phyloP scores from a whole-genome alignment of 2,797 vertebrate genomes.

The Margarornis squamiger region DNA sequence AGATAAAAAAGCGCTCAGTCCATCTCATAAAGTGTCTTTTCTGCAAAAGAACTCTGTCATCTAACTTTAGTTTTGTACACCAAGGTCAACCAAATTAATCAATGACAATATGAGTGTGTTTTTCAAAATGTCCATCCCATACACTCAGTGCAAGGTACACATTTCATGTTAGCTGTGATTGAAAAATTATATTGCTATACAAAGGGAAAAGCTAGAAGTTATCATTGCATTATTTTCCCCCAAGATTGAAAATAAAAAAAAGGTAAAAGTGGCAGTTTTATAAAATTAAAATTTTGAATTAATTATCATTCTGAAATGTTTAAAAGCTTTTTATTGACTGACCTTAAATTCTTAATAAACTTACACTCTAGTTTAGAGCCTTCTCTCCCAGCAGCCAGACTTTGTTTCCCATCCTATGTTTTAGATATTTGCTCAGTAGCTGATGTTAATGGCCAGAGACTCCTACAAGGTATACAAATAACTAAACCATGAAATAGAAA shows the following conservation, averaged over 20 bases:
- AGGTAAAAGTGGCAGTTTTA: accelerated
- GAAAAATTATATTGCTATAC: background rate
- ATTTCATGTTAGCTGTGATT: background rate
- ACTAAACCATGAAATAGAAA: background rate
- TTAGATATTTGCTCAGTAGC: background rate
- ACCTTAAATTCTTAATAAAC: background rate
- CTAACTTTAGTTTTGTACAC: background rate
- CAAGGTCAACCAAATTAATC: background rate
- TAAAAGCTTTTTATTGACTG: background rate
- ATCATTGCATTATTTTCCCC: background rate
- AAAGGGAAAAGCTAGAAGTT: background rate
- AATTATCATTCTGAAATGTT: background rate
- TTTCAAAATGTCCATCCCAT: background rate
- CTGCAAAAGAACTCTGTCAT: background rate
- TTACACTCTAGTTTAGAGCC: background rate
- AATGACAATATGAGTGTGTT: background rate
- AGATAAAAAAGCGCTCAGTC: background rate
- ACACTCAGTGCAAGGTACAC: background rate
- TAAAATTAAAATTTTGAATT: background rate
- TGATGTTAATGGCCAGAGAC: background rate
- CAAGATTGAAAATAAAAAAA: background rate
- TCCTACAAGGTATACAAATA: background rate
- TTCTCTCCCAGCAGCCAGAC: background rate
- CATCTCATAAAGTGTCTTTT: background rate
- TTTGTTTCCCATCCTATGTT: background rate